A percentile compares a stretch with the other conserved stretches of the same genome.
Conservation (phyloP, 2,888 invertebrate species). For the Rhynchonema sp. region DNA sequence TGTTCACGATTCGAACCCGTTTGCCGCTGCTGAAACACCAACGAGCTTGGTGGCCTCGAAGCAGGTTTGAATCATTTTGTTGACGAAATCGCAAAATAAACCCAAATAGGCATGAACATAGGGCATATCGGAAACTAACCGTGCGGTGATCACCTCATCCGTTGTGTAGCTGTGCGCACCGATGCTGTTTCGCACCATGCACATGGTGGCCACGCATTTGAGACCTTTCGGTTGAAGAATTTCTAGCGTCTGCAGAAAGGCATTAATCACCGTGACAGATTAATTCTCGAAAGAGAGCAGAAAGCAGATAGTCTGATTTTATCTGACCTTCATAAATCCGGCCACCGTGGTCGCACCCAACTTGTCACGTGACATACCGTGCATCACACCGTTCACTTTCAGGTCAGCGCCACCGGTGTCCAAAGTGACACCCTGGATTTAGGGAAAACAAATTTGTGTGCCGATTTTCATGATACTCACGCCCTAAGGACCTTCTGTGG, state of each 20-base stretch:
- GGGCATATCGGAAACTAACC: too few relatives aligned
- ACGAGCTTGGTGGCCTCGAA: too few relatives aligned
- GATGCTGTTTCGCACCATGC: constrained; percentile 42
- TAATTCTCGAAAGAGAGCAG: neutral
- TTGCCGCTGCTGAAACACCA: constrained; percentile 60
- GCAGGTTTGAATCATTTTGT: too few relatives aligned
- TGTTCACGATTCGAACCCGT: neutral
- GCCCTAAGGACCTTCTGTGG: too few relatives aligned
- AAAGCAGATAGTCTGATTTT: neutral
- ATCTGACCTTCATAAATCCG: constrained; percentile 60
- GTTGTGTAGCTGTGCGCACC: constrained; percentile 29
- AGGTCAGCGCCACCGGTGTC: constrained; percentile 48
- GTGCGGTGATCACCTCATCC: constrained; percentile 64
- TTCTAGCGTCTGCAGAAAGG: constrained; percentile 13
- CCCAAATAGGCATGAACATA: too few relatives aligned
- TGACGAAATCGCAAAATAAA: too few relatives aligned
- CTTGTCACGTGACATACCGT: constrained; percentile 78
- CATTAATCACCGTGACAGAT: neutral
- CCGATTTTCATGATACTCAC: too few relatives aligned
- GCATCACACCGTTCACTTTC: constrained; percentile 68
- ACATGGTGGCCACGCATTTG: constrained; percentile 51
- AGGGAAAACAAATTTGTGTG: constrained; percentile 5
- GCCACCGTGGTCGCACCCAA: constrained; percentile 79
- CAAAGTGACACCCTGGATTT: constrained; percentile 39
- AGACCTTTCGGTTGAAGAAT: constrained; percentile 19